Evolutionary conservation across 2,888 invertebrate species (phyloP).

Genomic region (Seira musarum): DNA sequence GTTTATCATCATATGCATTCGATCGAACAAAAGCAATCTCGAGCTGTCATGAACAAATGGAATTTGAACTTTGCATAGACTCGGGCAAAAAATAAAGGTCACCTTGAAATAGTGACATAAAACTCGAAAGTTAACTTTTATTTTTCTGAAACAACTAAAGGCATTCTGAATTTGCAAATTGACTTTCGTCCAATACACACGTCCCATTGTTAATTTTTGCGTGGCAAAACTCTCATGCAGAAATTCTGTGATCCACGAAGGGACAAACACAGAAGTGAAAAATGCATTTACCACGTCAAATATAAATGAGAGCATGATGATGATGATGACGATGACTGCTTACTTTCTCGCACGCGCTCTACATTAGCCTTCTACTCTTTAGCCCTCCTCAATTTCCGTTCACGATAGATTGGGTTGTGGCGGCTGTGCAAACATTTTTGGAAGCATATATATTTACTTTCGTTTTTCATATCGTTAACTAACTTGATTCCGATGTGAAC

Average conservation of each 20-base stretch:
- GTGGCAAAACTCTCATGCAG: too few species aligned
- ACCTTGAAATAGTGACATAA: slow-evolving; percentile 35
- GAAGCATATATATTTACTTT: background rate
- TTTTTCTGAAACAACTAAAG: too few species aligned
- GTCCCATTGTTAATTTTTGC: slow-evolving; percentile 5
- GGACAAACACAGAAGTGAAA: too few species aligned
- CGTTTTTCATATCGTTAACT: background rate
- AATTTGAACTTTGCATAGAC: background rate
- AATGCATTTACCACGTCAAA: too few species aligned
- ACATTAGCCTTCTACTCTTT: background rate
- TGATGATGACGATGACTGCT: background rate
- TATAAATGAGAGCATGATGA: too few species aligned
- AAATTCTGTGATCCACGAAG: too few species aligned
- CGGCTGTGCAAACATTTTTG: background rate
- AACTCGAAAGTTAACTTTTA: too few species aligned
- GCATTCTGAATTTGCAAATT: too few species aligned
- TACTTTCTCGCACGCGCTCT: background rate
- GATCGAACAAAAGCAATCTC: background rate
- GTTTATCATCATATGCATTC: background rate
- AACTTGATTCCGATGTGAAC: background rate
- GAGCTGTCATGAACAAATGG: too few species aligned
- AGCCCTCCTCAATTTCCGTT: background rate
- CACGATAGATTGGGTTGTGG: background rate
- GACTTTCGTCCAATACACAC: slow-evolving; percentile 2
- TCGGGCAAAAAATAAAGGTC: too few species aligned